Percentiles rank a stretch among this genome's conserved stretches.
Evolutionary conservation across 1,140 invertebrate species (phyloP).

Genomic region (honey bee (Apis mellifera)): Amel_HAv3.1 CM009935.2:7710501-7711000

Average conservation of each 20-base stretch:
- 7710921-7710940: conserved; percentile 22
- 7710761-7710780: neutral
- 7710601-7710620: neutral
- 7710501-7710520: conserved; percentile 52
- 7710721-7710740: neutral
- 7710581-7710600: too few species aligned
- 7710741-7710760: neutral
- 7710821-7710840: conserved; percentile 19
- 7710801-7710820: too few species aligned
- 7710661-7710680: neutral
- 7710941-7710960: conserved; percentile 5
- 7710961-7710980: neutral
- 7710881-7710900: conserved; percentile 34
- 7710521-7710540: neutral
- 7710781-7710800: neutral
- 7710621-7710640: too few species aligned
- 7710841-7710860: conserved; percentile 27
- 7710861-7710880: conserved; percentile 32
- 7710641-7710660: too few species aligned
- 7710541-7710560: neutral
- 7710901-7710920: conserved; percentile 18
- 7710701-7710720: too few species aligned
- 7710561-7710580: too few species aligned
- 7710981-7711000: neutral
- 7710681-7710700: neutral